Conservation (phyloP, 64 coral and sea anemone genomes). For the Pachyseris speciosa region DNA sequence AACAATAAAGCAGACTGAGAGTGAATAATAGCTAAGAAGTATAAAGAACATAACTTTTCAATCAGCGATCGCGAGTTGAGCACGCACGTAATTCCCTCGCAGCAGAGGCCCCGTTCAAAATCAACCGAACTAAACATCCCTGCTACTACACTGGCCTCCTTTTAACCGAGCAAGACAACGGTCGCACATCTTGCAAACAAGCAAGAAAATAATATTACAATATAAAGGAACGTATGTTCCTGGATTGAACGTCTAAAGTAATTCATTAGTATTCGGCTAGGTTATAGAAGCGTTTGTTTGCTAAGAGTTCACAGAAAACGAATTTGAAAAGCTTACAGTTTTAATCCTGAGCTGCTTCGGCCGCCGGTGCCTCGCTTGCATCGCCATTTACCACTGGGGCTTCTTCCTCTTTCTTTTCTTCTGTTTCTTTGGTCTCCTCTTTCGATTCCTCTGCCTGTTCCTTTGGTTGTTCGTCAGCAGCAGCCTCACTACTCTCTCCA, state of each 20-base stretch:
- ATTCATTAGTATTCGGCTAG: slow-evolving; percentile 39
- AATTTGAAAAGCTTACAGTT: slow-evolving; percentile 92
- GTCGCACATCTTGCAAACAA: slow-evolving; percentile 18
- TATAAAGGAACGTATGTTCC: slow-evolving; percentile 14
- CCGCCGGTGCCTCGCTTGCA: slow-evolving; percentile 62
- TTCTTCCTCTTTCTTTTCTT: slow-evolving; percentile 58
- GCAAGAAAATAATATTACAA: slow-evolving; percentile 52
- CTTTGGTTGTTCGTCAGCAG: slow-evolving; percentile 55
- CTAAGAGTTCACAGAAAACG: slow-evolving; percentile 82
- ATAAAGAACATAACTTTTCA: slow-evolving; percentile 6
- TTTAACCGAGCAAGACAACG: background rate
- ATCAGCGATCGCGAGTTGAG: background rate
- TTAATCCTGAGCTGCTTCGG: slow-evolving; percentile 77
- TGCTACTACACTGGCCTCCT: background rate
- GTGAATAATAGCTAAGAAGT: slow-evolving; percentile 39
- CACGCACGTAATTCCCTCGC: slow-evolving; percentile 15
- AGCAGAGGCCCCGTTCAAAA: slow-evolving; percentile 14
- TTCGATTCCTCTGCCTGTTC: slow-evolving; percentile 54
- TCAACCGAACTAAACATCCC: background rate
- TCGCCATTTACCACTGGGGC: slow-evolving; percentile 42
- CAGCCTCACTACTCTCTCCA: slow-evolving; percentile 47
- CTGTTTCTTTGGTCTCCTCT: slow-evolving; percentile 57
- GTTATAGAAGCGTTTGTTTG: slow-evolving; percentile 57
- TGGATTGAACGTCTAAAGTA: slow-evolving; percentile 45
- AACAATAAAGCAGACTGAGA: background rate